These are phyloP conservation scores for Pachyramphus minor DNA, from an alignment of 2,113 vertebrate genomes.

Conservation along the genomic window DNA sequence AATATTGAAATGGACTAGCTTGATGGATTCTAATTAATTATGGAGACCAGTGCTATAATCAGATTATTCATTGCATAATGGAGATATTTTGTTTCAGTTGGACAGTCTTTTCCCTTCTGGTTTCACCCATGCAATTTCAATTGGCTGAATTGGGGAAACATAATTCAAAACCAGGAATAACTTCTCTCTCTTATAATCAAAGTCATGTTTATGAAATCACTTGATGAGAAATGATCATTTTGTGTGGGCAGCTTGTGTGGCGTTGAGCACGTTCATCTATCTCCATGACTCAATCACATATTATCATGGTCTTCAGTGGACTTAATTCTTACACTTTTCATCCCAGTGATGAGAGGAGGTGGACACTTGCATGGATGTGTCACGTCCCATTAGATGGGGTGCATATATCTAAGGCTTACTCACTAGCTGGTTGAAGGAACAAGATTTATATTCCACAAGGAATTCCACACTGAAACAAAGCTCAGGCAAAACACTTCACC, in stretches of 20 bases:
- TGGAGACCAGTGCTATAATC: background rate
- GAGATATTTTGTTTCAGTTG: conserved; percentile 4
- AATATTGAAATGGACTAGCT: background rate
- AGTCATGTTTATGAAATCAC: background rate
- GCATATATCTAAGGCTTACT: background rate
- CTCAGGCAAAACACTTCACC: background rate
- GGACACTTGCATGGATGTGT: background rate
- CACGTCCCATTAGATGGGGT: background rate
- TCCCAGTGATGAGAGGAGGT: background rate
- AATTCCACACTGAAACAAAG: background rate
- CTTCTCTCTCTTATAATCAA: background rate
- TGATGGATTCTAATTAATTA: conserved; percentile 47
- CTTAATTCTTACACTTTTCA: background rate
- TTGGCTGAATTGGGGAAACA: background rate
- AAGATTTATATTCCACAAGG: background rate
- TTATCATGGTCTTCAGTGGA: background rate
- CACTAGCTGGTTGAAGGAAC: background rate
- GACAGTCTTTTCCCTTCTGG: background rate
- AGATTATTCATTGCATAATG: background rate
- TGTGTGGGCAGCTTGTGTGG: background rate
- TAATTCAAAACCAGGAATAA: background rate
- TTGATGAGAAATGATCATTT: background rate
- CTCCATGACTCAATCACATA: background rate
- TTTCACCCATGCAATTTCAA: background rate
- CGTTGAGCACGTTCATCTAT: background rate